Base-by-base conservation (phyloP, 1,140 invertebrate genomes). In the Branchinecta lynchi region DNA sequence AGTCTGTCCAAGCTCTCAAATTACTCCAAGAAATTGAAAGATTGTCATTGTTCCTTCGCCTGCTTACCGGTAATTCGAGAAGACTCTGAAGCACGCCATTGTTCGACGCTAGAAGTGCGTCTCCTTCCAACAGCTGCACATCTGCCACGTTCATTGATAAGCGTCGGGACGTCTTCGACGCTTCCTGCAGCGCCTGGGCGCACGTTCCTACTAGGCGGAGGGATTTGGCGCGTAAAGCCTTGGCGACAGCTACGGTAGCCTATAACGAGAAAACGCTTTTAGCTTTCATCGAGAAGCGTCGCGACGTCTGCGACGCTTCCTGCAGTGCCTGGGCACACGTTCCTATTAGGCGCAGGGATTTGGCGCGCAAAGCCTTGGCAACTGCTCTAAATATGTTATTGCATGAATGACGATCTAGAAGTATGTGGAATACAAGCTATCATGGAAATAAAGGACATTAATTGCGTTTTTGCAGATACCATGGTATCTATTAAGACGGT, bases 221-320 rank as follows among this genome's bases (percentile, higher is more conserved):
- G 5, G 68, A 66, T 21, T 43, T 51, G 15, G 45, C 45, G n/a
- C 66, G 51, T 3, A 71, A 51, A 9, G 67, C 68, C 51, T 71
- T 71, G 7, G 71, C 68, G 43, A 71, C 71, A 12, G 71, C 71
- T 7, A 69, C 43, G 15, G 71, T 71, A 10, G 71, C 71, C 70
- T 71, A 44, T 3, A n/a, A 68, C 32, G 32, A 32, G n/a, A 32
- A 32, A 32, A 32, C 32, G 32, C 1, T 1, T 32, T 32, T 32
- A 32, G 32, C 32, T 5, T 32, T 32, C 32, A 71, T 66, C 17
- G 65, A 17, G 7, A 71, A 65, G 20, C 69, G 68, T 43, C 66
- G n/a, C 12, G 71, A 67, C 9, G 60, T 65, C 44, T 45, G 66
- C 66, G 60, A 46, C n/a, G 71, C 71, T 51, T 65, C 68, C 17